Conservation (phyloP, 2,888 invertebrate genomes). For the Limnephilus rhombicus region DNA sequence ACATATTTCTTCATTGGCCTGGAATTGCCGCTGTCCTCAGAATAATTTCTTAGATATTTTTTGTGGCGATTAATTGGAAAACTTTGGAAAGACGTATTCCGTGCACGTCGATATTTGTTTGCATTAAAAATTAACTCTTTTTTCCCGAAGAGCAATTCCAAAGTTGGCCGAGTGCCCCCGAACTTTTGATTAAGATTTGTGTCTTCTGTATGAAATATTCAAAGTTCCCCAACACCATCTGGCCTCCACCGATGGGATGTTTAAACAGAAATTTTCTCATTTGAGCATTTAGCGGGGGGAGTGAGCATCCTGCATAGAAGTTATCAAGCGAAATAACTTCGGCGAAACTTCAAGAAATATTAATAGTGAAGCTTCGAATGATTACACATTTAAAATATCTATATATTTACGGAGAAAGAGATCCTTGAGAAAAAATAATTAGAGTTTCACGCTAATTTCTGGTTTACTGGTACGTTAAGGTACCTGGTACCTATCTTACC, state of each 20-base stretch:
- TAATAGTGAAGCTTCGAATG: neutral
- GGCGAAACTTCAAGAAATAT: neutral
- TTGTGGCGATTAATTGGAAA: neutral
- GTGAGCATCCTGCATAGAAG: constrained; percentile 27
- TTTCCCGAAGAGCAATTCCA: constrained; percentile 41
- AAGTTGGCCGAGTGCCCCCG: constrained; percentile 51
- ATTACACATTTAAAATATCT: neutral
- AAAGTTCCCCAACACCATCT: constrained; percentile 58
- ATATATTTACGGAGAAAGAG: neutral
- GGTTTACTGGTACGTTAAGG: neutral
- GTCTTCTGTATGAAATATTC: constrained; percentile 59
- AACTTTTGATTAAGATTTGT: constrained; percentile 62
- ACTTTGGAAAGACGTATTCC: neutral
- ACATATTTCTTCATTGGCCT: neutral
- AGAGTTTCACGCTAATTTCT: neutral
- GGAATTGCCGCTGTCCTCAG: neutral
- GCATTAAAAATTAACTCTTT: constrained; percentile 46
- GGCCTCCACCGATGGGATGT: constrained; percentile 55
- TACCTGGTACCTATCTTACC: no score
- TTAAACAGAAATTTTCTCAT: constrained; percentile 55
- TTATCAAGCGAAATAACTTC: constrained; percentile 15
- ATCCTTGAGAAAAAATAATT: neutral
- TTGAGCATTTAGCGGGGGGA: constrained; percentile 40
- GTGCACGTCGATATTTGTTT: constrained; percentile 1
- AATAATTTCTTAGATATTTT: neutral